Conservation (phyloP, 2,113 vertebrate species). For the Pelecanoides urinatrix region DNA sequence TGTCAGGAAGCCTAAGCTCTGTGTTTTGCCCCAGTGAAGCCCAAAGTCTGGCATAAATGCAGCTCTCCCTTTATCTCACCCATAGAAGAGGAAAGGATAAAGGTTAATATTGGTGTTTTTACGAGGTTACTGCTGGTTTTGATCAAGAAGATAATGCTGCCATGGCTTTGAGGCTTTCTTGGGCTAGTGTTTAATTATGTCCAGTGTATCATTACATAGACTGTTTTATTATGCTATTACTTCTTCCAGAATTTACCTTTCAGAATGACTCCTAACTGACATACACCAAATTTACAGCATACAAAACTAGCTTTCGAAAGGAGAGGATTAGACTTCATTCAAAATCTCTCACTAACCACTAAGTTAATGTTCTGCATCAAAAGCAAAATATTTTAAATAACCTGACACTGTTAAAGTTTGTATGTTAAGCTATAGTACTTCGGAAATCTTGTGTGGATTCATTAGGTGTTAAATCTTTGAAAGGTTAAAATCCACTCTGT, state of each 20-base stretch:
- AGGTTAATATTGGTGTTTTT: neutral
- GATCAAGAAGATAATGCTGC: neutral
- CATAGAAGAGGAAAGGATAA: neutral
- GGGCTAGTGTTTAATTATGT: neutral
- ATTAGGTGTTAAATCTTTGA: neutral
- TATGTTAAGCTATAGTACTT: slow-evolving; percentile 13
- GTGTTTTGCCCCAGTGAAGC: neutral
- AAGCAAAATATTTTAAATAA: slow-evolving; percentile 30
- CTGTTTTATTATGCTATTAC: neutral
- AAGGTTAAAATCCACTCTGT: slow-evolving; percentile 9
- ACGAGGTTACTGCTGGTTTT: neutral
- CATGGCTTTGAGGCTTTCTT: neutral
- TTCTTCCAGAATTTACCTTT: neutral
- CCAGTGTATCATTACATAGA: neutral
- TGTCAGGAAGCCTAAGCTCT: neutral
- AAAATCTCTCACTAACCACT: slow-evolving; percentile 65
- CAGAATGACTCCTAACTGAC: neutral
- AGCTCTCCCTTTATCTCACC: neutral
- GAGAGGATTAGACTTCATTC: slow-evolving; percentile 27
- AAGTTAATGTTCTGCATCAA: slow-evolving; percentile 41
- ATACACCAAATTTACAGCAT: neutral
- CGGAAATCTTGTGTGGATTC: neutral
- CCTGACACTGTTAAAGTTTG: neutral
- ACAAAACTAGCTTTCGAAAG: slow-evolving; percentile 10
- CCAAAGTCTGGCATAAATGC: neutral